A percentile compares a stretch with the other conserved stretches of the same genome.
phyloP scores from a whole-genome alignment of 1,140 invertebrate species.

The Plodia interpunctella region DNA sequence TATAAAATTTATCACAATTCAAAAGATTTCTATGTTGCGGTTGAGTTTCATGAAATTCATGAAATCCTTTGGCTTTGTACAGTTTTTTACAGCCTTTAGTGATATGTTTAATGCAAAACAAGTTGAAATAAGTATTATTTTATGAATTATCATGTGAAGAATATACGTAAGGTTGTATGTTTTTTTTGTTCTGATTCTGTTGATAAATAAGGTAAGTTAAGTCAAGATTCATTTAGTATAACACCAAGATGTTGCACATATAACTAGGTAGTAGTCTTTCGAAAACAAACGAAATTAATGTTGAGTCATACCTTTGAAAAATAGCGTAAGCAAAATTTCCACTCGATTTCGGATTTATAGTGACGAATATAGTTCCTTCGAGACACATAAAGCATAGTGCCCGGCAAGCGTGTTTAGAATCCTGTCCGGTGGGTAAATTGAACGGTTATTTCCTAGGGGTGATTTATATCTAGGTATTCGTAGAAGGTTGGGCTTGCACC shows the following conservation, averaged over 20 bases:
- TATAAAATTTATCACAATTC: constrained; percentile 19
- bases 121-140: too few species aligned
- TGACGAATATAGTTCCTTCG: background rate
- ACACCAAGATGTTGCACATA: too few species aligned
- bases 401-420: constrained; percentile 28
- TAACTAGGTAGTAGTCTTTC: too few species aligned
- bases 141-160: too few species aligned
- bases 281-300: too few species aligned
- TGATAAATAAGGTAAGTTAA: too few species aligned
- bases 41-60: background rate
- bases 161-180: too few species aligned
- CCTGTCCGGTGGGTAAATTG: constrained; percentile 46
- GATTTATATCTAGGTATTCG: constrained; percentile 57
- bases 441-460: constrained; percentile 45
- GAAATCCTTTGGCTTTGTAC: background rate
- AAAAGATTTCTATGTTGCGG: background rate
- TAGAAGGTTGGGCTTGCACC: constrained; percentile 39
- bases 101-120: background rate
- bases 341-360: background rate
- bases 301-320: too few species aligned
- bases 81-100: background rate
- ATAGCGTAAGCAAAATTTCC: too few species aligned
- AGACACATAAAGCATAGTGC: background rate
- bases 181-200: too few species aligned
- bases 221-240: too few species aligned